These are phyloP conservation scores for Euglossa dilemma DNA, from an alignment of 1,140 invertebrate species.

Conservation along the genomic window DNA sequence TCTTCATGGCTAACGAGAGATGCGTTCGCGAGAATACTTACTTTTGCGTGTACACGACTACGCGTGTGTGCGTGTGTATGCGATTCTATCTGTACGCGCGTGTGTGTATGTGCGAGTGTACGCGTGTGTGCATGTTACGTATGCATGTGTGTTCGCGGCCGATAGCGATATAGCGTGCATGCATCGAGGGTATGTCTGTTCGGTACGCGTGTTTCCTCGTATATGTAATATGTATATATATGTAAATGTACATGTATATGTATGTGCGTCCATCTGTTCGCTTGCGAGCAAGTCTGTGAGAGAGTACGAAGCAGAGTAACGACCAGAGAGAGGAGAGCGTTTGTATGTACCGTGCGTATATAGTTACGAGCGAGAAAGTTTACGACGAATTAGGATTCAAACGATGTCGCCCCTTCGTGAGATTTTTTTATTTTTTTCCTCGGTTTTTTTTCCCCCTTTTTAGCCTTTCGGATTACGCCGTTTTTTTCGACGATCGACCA, in stretches of 20 bases:
- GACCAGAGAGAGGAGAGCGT: constrained; percentile 52
- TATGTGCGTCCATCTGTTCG: constrained; percentile 30
- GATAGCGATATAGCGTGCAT: constrained; percentile 27
- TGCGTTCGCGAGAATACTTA: constrained; percentile 23
- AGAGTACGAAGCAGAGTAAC: constrained; percentile 39
- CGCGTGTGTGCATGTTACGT: constrained; percentile 7
- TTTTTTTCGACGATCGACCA: constrained; percentile 8
- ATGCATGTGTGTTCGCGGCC: not conserved
- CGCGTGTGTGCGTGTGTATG: constrained; percentile 9
- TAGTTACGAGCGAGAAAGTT: constrained; percentile 60
- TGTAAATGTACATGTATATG: constrained; percentile 22
- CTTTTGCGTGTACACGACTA: constrained; percentile 24
- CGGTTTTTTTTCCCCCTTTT: not conserved
- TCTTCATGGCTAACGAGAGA: not conserved
- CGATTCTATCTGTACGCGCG: not conserved
- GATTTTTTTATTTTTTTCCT: constrained; percentile 33
- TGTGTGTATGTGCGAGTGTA: constrained; percentile 17
- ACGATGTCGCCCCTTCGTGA: constrained; percentile 47
- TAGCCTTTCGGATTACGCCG: constrained; percentile 16
- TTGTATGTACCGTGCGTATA: constrained; percentile 52
- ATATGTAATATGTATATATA: constrained; percentile 15
- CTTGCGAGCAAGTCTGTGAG: constrained; percentile 27
- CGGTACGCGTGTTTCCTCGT: not conserved
- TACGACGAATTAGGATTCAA: constrained; percentile 57
- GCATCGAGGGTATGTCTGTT: constrained; percentile 15